A percentile compares a stretch with the other conserved stretches of the same genome.
Evolutionary conservation across 2,113 vertebrate genomes (phyloP).

Genomic region (Cacatua alba): DNA sequence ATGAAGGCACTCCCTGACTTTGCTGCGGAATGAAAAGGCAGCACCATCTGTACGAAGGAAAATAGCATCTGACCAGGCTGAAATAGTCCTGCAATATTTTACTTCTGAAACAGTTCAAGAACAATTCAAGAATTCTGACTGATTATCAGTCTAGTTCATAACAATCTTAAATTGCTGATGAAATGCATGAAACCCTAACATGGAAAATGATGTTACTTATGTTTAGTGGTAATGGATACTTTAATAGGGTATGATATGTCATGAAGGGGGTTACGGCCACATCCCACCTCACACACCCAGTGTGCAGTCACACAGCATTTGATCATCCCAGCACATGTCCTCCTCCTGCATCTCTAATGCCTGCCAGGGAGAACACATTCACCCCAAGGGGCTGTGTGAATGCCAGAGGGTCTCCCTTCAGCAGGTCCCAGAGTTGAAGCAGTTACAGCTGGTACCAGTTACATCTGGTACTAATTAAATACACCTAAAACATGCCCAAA

Average conservation of each 20-base stretch:
- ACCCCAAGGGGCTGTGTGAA: not conserved
- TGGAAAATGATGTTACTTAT: not conserved
- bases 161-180: not conserved
- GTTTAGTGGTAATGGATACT: not conserved
- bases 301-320: not conserved
- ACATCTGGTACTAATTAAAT: conserved; percentile 4
- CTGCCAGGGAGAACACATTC: rapidly evolving
- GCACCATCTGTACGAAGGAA: not conserved
- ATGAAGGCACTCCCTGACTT: conserved; percentile 52
- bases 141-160: not conserved
- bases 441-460: not conserved
- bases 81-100: not conserved
- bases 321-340: not conserved
- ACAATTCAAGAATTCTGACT: not conserved
- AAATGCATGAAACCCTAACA: not conserved
- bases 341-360: not conserved
- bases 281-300: not conserved
- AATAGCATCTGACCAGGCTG: not conserved
- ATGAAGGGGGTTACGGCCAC: not conserved
- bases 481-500: conserved; percentile 27
- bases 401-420: not conserved
- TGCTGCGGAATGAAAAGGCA: conserved; percentile 31
- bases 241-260: not conserved
- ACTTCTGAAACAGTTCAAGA: not conserved
- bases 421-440: not conserved